Evolutionary conservation across 1,140 invertebrate species (phyloP).

Genomic region (Helicorthomorpha holstii): DNA sequence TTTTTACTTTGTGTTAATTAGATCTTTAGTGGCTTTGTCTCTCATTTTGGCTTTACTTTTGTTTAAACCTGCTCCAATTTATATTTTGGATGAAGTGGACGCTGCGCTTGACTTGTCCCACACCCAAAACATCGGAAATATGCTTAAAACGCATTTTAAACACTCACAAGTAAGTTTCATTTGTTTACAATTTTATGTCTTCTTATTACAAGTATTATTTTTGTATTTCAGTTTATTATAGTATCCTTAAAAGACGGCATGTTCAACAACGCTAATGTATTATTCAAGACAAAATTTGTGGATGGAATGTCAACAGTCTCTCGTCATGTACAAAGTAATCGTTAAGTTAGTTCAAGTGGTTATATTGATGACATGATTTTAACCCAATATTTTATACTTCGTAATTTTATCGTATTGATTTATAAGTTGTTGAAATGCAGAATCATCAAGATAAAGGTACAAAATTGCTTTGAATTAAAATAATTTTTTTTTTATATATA

Average conservation of each 20-base stretch:
- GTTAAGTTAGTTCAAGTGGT: neutral
- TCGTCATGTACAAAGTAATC: conserved; percentile 26
- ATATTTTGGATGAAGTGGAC: conserved; percentile 98
- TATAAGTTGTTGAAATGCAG: too few relatives aligned
- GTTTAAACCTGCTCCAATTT: conserved; percentile 95
- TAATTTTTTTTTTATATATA: too few relatives aligned
- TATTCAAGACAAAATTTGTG: conserved; percentile 87
- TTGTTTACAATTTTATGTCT: neutral
- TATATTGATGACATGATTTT: too few relatives aligned
- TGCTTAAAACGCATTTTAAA: conserved; percentile 87
- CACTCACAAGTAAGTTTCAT: conserved; percentile 56
- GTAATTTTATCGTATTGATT: too few relatives aligned
- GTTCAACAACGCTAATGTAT: conserved; percentile 97
- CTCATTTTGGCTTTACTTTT: conserved; percentile 89
- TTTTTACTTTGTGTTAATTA: conserved; percentile 14
- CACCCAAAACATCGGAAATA: conserved; percentile 95
- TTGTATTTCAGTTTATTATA: conserved; percentile 73
- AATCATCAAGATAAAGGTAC: too few relatives aligned
- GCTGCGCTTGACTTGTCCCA: conserved; percentile 95
- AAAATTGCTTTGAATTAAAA: too few relatives aligned
- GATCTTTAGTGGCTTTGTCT: conserved; percentile 86
- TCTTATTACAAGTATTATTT: conserved; percentile 4
- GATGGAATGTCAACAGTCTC: conserved; percentile 86
- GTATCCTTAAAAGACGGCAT: conserved; percentile 98
- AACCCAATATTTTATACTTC: too few relatives aligned